Conservation (phyloP, 92 coral and sea anemone genomes). For the Bergia sp. region DNA sequence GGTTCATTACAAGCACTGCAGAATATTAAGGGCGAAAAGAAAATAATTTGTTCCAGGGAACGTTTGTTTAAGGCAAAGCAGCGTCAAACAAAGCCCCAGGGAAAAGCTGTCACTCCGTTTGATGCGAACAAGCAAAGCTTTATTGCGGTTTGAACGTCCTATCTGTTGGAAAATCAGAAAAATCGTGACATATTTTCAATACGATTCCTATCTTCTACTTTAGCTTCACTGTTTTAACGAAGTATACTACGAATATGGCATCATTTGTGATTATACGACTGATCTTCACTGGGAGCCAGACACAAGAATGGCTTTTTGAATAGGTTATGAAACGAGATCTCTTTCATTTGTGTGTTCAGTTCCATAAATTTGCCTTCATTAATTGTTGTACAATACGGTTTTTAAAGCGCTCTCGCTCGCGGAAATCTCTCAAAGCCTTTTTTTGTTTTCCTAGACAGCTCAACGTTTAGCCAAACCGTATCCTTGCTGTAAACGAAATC, state of each 20-base stretch:
- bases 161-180: constrained; percentile 5
- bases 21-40: background rate
- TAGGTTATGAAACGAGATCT: constrained; percentile 38
- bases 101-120: constrained; percentile 6
- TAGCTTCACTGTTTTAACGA: background rate
- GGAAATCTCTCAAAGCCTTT: background rate
- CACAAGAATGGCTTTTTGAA: constrained; percentile 23
- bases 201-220: background rate
- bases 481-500: background rate
- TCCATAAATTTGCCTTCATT: constrained; percentile 66
- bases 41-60: background rate
- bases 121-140: constrained; percentile 13
- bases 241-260: background rate
- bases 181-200: background rate
- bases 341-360: constrained; percentile 52
- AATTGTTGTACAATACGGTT: constrained; percentile 28
- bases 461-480: background rate
- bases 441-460: background rate
- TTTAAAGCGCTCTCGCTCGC: background rate
- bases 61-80: constrained; percentile 13
- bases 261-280: background rate
- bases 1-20: background rate
- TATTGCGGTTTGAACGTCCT: background rate
- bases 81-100: constrained; percentile 31
- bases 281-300: constrained; percentile 14